A percentile compares a stretch with the other conserved stretches of the same genome.
phyloP scores from a whole-genome alignment of 1,140 invertebrate species.

The Tetragonula clypearis region DNA sequence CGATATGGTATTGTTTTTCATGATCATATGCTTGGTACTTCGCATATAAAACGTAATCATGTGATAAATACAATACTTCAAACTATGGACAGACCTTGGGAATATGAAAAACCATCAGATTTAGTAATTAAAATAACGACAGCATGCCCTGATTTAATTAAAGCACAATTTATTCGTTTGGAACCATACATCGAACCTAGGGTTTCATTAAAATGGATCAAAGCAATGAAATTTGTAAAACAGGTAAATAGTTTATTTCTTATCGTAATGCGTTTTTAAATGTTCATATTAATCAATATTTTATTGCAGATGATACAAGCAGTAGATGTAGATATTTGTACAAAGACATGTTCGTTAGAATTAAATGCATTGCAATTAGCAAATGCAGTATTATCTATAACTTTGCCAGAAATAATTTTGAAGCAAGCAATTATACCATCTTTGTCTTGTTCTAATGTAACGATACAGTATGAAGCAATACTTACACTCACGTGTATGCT shows the following conservation, averaged over 20 bases:
- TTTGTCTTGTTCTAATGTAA: slow-evolving; percentile 65
- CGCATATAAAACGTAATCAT: slow-evolving; percentile 84
- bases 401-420: slow-evolving; percentile 69
- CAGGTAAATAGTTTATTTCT: slow-evolving; percentile 72
- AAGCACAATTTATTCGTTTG: slow-evolving; percentile 83
- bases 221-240: slow-evolving; percentile 81
- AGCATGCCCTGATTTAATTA: slow-evolving; percentile 88
- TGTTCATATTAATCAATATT: neutral
- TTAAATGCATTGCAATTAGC: slow-evolving; percentile 68
- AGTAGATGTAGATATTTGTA: slow-evolving; percentile 64
- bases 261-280: neutral
- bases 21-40: slow-evolving; percentile 84
- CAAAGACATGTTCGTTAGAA: slow-evolving; percentile 63
- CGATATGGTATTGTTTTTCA: slow-evolving; percentile 87
- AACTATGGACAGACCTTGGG: slow-evolving; percentile 85
- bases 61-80: slow-evolving; percentile 85
- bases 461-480: slow-evolving; percentile 72
- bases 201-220: slow-evolving; percentile 83
- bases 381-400: slow-evolving; percentile 67
- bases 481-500: slow-evolving; percentile 71
- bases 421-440: slow-evolving; percentile 69
- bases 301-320: slow-evolving; percentile 70
- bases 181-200: slow-evolving; percentile 84
- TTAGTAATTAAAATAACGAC: slow-evolving; percentile 86
- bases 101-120: slow-evolving; percentile 84